Conservation (phyloP, 2,113 vertebrate species). For the Oriolus oriolus region DNA sequence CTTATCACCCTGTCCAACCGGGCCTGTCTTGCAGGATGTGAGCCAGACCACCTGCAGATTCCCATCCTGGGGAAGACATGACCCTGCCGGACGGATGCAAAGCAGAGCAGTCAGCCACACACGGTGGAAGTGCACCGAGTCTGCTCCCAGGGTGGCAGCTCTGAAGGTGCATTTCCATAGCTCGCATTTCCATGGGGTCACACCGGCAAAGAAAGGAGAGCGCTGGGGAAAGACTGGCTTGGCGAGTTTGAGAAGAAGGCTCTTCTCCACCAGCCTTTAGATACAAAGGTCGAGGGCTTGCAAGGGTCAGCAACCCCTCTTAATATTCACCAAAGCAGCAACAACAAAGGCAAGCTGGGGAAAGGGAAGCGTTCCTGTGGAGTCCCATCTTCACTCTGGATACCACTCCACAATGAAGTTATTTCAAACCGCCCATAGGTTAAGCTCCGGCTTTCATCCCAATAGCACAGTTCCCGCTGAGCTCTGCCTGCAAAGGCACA, state of each 20-base stretch:
- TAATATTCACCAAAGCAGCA: constrained; percentile 54
- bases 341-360: constrained; percentile 58
- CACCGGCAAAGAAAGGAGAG: constrained; percentile 8
- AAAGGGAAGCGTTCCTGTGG: constrained; percentile 63
- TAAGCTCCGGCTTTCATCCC: constrained; percentile 53
- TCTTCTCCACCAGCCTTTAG: constrained; percentile 50
- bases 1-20: background rate
- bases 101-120: background rate
- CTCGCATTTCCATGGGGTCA: constrained; percentile 24
- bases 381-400: constrained; percentile 61
- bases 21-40: background rate
- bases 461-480: constrained; percentile 24
- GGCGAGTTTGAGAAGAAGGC: background rate
- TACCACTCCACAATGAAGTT: constrained; percentile 54
- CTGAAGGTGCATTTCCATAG: constrained; percentile 32
- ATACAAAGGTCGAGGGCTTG: constrained; percentile 35
- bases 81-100: background rate
- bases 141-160: constrained; percentile 34
- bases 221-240: background rate
- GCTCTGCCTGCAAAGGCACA: constrained; percentile 52
- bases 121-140: background rate
- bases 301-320: constrained; percentile 65
- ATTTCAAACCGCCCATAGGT: constrained; percentile 50
- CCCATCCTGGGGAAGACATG: background rate
- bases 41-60: background rate